Evolutionary conservation across 2,113 vertebrate species (phyloP).

Genomic region (Noctilio leporinus): DNA sequence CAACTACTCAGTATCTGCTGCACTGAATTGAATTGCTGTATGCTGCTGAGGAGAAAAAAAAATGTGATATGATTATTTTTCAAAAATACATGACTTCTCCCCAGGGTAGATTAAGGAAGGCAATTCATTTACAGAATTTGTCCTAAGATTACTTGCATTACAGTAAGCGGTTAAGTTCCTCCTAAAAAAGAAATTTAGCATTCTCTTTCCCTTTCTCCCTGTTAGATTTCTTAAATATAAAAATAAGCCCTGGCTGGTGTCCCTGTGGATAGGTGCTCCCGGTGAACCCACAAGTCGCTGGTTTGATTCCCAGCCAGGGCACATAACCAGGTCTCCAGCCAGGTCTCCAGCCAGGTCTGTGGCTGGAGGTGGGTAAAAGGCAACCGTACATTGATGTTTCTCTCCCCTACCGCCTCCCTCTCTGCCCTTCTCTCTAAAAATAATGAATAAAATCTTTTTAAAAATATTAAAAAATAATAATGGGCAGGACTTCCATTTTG

Average conservation of each 20-base stretch:
- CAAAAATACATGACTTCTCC: background rate
- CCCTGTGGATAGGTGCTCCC: no score
- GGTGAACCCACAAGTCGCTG: no score
- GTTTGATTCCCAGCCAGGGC: no score
- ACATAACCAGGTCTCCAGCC: no score
- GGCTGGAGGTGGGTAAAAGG: no score
- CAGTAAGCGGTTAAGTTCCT: background rate
- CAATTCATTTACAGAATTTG: slow-evolving; percentile 16
- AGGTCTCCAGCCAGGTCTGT: no score
- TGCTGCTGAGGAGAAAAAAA: background rate
- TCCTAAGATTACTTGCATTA: background rate
- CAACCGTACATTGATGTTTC: no score
- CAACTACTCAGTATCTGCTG: background rate
- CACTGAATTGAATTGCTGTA: background rate
- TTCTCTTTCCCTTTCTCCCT: background rate
- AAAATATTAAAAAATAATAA: no score
- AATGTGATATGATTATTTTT: background rate
- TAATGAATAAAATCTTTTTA: no score
- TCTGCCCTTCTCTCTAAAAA: no score
- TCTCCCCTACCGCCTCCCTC: no score
- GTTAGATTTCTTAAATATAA: background rate
- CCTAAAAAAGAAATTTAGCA: slow-evolving; percentile 9
- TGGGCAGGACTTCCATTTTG: background rate
- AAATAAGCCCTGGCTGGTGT: no score
- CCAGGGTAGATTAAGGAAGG: background rate